Base-by-base conservation (phyloP, 2,797 vertebrate genomes). In the Hemitrygon akajei region DNA sequence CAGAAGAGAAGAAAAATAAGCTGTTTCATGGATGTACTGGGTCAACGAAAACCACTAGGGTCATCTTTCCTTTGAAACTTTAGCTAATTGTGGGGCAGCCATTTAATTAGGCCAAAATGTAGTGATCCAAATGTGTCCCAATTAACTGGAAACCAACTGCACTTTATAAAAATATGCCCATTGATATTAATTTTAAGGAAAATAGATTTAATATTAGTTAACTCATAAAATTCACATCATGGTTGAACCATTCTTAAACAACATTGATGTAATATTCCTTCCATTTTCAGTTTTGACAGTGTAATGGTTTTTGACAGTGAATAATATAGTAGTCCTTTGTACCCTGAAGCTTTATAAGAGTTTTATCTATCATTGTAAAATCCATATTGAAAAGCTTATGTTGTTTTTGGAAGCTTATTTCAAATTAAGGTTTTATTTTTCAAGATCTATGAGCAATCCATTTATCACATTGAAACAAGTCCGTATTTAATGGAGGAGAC, bases 391-490 rank as follows among this genome's bases (percentile, higher is more conserved):
- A 93, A 76, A 34, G 69, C 71, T 47, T 93, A 56, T 93, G 34
- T 73, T 40, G 37, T 71, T 47, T 63, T 34, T 91, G n/a, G 10
- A 76, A 93, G 40, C 71, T 75, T 56, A 93, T 93, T 75, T 93
- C 37, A 47, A 93, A 93, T 93, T 56, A 75, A 30, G 11, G 37
- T 93, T 93, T 73, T 75, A 30, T 37, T 93, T n/a, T 91, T 27
- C 25, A 47, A 75, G 58, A 76, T 93, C 40, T 10, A 76, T 25
- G 20, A 58, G 71, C 37, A 76, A 93, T 73, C 12, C 69, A 56
- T 76, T 93, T 76, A 47, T 30, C 25, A 47, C 11, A 22, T 7
- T 92, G 69, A 92, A 56, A 25, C 30, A 47, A 40, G 89, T 27
- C 63, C 34, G 18, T 37, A 69, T 89, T 89, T 89, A 89, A 89